Evolutionary conservation across 37 sponge, comb jelly and placozoan genomes (phyloP).

Genomic region (Diacarnus erythraeanus): DNA sequence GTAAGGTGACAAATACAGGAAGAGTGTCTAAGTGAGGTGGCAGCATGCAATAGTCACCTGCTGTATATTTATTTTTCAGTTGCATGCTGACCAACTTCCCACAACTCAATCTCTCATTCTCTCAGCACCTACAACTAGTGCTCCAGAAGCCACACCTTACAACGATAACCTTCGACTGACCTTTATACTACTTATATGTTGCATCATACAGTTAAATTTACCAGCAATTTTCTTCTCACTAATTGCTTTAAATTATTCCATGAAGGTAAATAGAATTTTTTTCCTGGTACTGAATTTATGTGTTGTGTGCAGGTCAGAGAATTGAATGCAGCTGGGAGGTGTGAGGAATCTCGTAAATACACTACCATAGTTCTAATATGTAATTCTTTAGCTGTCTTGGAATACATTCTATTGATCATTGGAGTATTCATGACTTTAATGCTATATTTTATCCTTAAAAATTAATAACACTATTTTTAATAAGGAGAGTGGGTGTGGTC

Average conservation of each 20-base stretch:
- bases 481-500: neutral
- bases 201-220: constrained; percentile 16
- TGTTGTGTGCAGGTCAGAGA: constrained; percentile 6
- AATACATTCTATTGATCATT: constrained; percentile 14
- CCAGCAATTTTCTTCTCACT: constrained; percentile 21
- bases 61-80: neutral
- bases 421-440: neutral
- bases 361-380: neutral
- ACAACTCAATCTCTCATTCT: too few relatives aligned
- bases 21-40: neutral
- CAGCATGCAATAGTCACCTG: neutral
- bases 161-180: constrained; percentile 19
- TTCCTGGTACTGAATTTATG: neutral
- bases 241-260: constrained; percentile 1
- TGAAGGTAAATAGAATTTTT: constrained; percentile 12
- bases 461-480: neutral
- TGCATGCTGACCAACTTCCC: too few relatives aligned
- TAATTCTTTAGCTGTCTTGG: constrained; percentile 1
- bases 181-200: constrained; percentile 2
- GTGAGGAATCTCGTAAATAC: neutral
- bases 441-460: neutral
- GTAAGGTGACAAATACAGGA: neutral
- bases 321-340: neutral
- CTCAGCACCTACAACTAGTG: neutral
- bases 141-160: neutral